phyloP scores from a whole-genome alignment of 1,140 invertebrate genomes.

The Drosophila funebris region DNA sequence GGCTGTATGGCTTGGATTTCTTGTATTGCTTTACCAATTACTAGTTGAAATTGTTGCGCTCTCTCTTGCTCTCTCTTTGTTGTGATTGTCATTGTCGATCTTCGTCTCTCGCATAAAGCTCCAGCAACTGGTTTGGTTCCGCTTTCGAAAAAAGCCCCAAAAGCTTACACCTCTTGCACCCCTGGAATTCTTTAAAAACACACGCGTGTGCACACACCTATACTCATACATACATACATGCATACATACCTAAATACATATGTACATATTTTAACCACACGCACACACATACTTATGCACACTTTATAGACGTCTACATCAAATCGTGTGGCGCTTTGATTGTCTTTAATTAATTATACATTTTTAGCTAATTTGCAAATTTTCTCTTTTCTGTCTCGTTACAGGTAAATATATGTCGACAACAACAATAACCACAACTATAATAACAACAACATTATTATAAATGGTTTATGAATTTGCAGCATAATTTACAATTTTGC shows the following conservation, averaged over 20 bases:
- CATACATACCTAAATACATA: too few relatives aligned
- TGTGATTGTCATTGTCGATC: constrained; percentile 19
- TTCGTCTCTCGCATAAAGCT: constrained; percentile 15
- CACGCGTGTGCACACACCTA: constrained; percentile 16
- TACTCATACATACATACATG: neutral
- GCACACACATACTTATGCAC: constrained; percentile 4
- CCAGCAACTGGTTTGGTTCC: constrained; percentile 73
- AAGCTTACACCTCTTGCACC: constrained; percentile 35
- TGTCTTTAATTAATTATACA: constrained; percentile 68
- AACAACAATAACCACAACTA: constrained; percentile 13
- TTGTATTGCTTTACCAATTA: constrained; percentile 35
- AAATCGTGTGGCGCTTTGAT: constrained; percentile 20
- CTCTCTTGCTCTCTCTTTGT: neutral
- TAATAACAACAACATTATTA: neutral
- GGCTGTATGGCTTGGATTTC: too few relatives aligned
- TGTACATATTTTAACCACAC: neutral
- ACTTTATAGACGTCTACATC: neutral
- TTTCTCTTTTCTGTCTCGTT: constrained; percentile 75
- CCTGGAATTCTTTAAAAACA: constrained; percentile 56
- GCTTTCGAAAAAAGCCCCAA: constrained; percentile 71
- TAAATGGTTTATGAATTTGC: constrained; percentile 26
- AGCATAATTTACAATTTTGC: constrained; percentile 13
- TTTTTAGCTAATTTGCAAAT: constrained; percentile 73
- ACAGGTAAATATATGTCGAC: constrained; percentile 62
- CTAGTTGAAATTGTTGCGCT: constrained; percentile 27